A percentile compares a stretch with the other conserved stretches of the same genome.
These are phyloP conservation scores for Apis mellifera DNA, from an alignment of 1,140 invertebrate species.

Conservation along the genomic window DNA sequence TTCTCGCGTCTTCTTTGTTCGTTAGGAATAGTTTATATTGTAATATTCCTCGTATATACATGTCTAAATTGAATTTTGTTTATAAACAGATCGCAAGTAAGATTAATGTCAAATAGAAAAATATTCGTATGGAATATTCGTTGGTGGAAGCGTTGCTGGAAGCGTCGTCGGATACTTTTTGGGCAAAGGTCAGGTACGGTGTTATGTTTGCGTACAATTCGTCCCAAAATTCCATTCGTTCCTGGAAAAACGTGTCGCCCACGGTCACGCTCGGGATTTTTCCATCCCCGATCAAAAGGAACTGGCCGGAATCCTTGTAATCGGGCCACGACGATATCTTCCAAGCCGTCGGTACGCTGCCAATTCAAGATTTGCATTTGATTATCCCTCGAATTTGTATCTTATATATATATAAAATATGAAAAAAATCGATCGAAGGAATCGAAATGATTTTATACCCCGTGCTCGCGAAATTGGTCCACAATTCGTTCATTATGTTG, in stretches of 20 bases:
- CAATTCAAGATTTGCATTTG: constrained; percentile 31
- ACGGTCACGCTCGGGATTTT: constrained; percentile 60
- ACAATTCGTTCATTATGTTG: constrained; percentile 78
- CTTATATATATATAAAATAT: too few relatives aligned
- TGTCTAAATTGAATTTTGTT: not conserved
- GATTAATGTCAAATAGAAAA: not conserved
- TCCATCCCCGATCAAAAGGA: constrained; percentile 69
- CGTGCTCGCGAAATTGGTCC: constrained; percentile 76
- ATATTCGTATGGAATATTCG: too few relatives aligned
- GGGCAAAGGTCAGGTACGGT: accelerated
- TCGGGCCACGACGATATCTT: constrained; percentile 66
- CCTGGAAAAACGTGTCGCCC: constrained; percentile 61
- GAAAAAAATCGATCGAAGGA: too few relatives aligned
- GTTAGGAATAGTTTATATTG: too few relatives aligned
- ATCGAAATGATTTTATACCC: constrained; percentile 69
- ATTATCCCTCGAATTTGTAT: too few relatives aligned
- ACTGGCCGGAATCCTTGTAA: constrained; percentile 65
- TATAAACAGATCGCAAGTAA: not conserved
- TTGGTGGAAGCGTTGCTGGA: too few relatives aligned
- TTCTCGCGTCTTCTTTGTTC: too few relatives aligned
- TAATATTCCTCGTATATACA: too few relatives aligned
- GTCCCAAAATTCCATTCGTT: constrained; percentile 73
- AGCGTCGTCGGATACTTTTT: too few relatives aligned
- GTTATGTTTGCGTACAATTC: constrained; percentile 43
- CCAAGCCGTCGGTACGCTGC: constrained; percentile 66